Percentiles rank a stretch among this genome's conserved stretches.
phyloP scores from a whole-genome alignment of 2,888 invertebrate species.

The Metalampra italica region DNA sequence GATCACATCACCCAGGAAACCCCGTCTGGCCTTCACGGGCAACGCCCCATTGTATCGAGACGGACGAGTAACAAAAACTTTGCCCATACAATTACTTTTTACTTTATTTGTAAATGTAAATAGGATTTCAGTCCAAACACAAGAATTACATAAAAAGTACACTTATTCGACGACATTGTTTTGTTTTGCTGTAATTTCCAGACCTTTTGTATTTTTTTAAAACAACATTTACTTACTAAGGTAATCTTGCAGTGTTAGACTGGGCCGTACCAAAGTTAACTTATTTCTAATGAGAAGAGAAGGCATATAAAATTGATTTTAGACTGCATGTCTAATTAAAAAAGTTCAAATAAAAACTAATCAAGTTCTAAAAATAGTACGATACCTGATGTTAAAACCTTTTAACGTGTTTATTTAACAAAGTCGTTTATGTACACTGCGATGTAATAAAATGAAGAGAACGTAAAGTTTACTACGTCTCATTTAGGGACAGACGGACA shows the following conservation, averaged over 20 bases:
- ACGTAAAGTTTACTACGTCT: conserved; percentile 32
- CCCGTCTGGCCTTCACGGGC: conserved; percentile 24
- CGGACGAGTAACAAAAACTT: conserved; percentile 7
- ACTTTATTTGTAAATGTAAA: conserved; percentile 7
- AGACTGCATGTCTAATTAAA: no score
- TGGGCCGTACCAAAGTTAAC: no score
- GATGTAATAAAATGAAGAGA: conserved; percentile 21
- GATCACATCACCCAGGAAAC: conserved; percentile 24
- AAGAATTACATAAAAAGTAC: no score
- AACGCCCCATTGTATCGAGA: conserved; percentile 20
- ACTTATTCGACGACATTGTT: no score
- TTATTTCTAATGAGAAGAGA: no score
- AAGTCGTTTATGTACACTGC: conserved; percentile 13
- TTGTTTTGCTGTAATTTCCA: no score
- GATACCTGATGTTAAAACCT: conserved; percentile 8
- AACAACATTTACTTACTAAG: no score
- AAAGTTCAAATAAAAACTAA: neutral
- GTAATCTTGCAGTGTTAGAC: no score
- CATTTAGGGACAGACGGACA: conserved; percentile 23
- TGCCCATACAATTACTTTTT: conserved; percentile 9
- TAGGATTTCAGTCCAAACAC: neutral
- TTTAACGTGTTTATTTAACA: conserved; percentile 6
- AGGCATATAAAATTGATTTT: no score
- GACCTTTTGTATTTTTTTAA: no score
- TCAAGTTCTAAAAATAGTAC: neutral